These are phyloP conservation scores for Ondatra zibethicus DNA, from an alignment of 2,113 vertebrate genomes.

Conservation along the genomic window DNA sequence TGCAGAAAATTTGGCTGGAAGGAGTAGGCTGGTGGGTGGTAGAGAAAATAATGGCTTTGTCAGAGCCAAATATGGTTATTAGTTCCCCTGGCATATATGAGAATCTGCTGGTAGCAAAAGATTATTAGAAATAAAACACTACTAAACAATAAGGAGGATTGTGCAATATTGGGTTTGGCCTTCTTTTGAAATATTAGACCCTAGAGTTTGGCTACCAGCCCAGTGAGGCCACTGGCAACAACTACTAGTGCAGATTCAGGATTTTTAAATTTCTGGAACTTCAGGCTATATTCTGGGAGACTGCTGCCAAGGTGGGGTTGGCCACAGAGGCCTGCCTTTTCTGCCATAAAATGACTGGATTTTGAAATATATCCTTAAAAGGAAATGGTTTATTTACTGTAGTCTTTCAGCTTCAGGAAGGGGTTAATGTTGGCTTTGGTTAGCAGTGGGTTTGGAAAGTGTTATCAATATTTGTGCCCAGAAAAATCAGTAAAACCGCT, in stretches of 20 bases:
- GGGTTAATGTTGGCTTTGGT: slow-evolving; percentile 56
- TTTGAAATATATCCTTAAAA: slow-evolving; percentile 60
- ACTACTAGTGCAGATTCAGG: slow-evolving; percentile 41
- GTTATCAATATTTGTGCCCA: slow-evolving; percentile 22
- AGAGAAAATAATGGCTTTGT: not conserved
- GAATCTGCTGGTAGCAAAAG: slow-evolving; percentile 54
- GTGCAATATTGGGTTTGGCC: slow-evolving; percentile 59
- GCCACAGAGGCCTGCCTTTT: slow-evolving; percentile 51
- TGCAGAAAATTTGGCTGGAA: slow-evolving; percentile 10
- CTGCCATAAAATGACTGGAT: slow-evolving; percentile 53
- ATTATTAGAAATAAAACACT: slow-evolving; percentile 66
- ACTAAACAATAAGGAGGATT: slow-evolving; percentile 49
- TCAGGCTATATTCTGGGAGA: slow-evolving; percentile 21
- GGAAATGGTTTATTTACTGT: slow-evolving; percentile 42
- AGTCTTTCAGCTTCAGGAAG: slow-evolving; percentile 44
- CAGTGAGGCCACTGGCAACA: slow-evolving; percentile 47
- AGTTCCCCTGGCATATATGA: not conserved
- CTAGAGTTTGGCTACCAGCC: slow-evolving; percentile 56
- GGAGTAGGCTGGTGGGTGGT: not conserved
- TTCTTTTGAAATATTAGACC: slow-evolving; percentile 71
- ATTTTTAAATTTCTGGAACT: slow-evolving; percentile 68
- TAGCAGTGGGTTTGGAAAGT: slow-evolving; percentile 34
- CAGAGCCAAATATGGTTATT: slow-evolving; percentile 31
- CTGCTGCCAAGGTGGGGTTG: slow-evolving; percentile 55
- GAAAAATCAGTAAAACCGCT: slow-evolving; percentile 5